Percentiles rank a stretch among this genome's conserved stretches.
These are phyloP conservation scores for Grammomys surdaster DNA, from an alignment of 2,113 vertebrate genomes.

Conservation along the genomic window DNA sequence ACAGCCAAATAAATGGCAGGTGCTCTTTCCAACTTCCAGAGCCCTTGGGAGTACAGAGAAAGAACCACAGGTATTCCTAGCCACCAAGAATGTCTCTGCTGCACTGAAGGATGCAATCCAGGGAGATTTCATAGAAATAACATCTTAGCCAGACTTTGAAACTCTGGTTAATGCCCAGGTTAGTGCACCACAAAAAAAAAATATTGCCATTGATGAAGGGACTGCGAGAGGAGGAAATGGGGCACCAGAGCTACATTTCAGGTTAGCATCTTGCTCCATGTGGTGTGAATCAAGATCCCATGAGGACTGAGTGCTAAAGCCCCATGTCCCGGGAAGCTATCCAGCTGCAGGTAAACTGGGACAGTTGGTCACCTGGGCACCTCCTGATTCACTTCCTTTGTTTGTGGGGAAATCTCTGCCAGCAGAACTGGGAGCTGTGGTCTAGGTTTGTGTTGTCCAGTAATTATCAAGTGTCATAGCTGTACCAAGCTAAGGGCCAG, in stretches of 20 bases:
- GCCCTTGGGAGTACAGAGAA: neutral
- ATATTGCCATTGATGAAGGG: neutral
- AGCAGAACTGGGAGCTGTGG: neutral
- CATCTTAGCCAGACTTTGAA: neutral
- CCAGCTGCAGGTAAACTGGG: neutral
- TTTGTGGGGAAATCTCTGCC: neutral
- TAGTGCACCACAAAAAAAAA: neutral
- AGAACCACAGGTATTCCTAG: neutral
- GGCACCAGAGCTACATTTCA: neutral
- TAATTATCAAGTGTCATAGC: neutral
- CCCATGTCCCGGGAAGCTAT: accelerated
- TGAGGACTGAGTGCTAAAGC: neutral
- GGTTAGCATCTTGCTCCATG: neutral
- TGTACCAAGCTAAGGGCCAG: neutral
- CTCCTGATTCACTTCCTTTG: neutral
- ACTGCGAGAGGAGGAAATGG: neutral
- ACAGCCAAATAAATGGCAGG: neutral
- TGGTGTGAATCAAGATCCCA: neutral
- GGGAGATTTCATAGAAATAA: slow-evolving; percentile 4
- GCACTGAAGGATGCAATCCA: neutral
- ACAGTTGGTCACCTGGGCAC: neutral
- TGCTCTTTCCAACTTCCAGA: slow-evolving; percentile 31
- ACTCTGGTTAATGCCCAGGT: neutral
- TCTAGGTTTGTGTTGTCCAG: neutral
- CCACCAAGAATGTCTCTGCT: neutral